Evolutionary conservation across 2,113 vertebrate species (phyloP).

Genomic region (Amia ocellicauda): DNA sequence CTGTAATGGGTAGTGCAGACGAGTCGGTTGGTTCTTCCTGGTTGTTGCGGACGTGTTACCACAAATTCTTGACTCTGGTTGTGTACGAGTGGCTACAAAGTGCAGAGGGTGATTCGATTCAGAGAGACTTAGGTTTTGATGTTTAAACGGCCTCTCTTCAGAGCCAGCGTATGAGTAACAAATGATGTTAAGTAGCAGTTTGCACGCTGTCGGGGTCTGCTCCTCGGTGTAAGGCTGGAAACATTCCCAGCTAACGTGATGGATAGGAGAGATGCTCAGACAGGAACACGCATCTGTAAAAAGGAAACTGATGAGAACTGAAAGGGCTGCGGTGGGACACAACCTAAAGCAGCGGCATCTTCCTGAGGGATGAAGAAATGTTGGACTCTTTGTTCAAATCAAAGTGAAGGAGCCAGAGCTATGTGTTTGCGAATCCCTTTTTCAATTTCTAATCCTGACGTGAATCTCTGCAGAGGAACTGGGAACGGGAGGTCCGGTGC

Average conservation of each 20-base stretch:
- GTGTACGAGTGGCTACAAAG: too few species aligned
- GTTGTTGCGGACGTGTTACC: too few species aligned
- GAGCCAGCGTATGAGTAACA: too few species aligned
- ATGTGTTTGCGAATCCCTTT: constrained; percentile 43
- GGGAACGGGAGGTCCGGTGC: too few species aligned
- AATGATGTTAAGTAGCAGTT: too few species aligned
- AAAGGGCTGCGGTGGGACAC: constrained; percentile 34
- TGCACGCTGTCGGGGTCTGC: too few species aligned
- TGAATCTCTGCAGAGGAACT: constrained; percentile 17
- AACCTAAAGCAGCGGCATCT: constrained; percentile 16
- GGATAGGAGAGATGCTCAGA: constrained; percentile 20
- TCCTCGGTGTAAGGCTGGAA: neutral
- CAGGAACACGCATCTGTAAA: constrained; percentile 16
- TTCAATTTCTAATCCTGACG: constrained; percentile 35
- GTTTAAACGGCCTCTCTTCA: too few species aligned
- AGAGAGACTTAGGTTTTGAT: too few species aligned
- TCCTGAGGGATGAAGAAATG: constrained; percentile 39
- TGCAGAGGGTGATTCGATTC: too few species aligned
- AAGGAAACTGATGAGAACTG: constrained; percentile 30
- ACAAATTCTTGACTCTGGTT: too few species aligned
- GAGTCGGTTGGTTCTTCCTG: too few species aligned
- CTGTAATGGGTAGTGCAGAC: too few species aligned
- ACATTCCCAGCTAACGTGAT: constrained; percentile 9
- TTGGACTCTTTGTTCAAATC: constrained; percentile 48
- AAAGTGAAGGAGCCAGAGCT: constrained; percentile 40